Percentiles rank a stretch among this genome's conserved stretches.
phyloP scores from a whole-genome alignment of 2,888 invertebrate species.

The Euspilapteryx auroguttella region DNA sequence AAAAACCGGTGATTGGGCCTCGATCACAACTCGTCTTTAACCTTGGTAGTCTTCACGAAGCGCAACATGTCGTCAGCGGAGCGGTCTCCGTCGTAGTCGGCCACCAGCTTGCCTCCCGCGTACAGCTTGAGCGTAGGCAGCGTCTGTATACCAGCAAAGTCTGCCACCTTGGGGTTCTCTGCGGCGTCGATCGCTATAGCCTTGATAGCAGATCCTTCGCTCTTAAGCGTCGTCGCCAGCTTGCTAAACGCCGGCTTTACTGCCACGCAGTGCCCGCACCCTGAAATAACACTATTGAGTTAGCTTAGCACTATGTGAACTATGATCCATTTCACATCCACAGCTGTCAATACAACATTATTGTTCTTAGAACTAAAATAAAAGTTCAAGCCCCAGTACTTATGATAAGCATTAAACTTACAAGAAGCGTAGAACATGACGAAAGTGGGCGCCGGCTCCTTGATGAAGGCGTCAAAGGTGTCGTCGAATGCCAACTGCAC shows the following conservation, averaged over 20 bases:
- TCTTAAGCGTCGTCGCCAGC: slow-evolving; percentile 49
- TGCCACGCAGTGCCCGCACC: slow-evolving; percentile 73
- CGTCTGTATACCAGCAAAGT: slow-evolving; percentile 62
- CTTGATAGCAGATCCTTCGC: slow-evolving; percentile 26
- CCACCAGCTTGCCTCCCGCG: slow-evolving; percentile 45
- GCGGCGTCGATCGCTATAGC: slow-evolving; percentile 70
- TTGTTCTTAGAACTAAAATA: no score
- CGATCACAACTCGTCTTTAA: slow-evolving; percentile 46
- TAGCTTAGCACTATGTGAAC: no score
- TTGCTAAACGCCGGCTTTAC: slow-evolving; percentile 69
- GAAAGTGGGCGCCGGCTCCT: slow-evolving; percentile 84
- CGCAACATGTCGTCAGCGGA: slow-evolving; percentile 53
- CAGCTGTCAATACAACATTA: no score
- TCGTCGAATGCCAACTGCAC: slow-evolving; percentile 57
- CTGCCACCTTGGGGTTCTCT: slow-evolving; percentile 58
- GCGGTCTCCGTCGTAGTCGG: slow-evolving; percentile 61
- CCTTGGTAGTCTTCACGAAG: slow-evolving; percentile 35
- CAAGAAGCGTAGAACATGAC: slow-evolving; percentile 94
- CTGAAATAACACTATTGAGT: slow-evolving; percentile 29
- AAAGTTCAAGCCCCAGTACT: no score
- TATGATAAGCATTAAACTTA: slow-evolving; percentile 75
- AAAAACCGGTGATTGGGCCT: no score
- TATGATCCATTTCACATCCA: no score
- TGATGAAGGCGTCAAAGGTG: slow-evolving; percentile 72
- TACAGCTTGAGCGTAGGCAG: slow-evolving; percentile 72